Evolutionary conservation across 2,113 vertebrate genomes (phyloP).

Genomic region (Burhinus bistriatus): DNA sequence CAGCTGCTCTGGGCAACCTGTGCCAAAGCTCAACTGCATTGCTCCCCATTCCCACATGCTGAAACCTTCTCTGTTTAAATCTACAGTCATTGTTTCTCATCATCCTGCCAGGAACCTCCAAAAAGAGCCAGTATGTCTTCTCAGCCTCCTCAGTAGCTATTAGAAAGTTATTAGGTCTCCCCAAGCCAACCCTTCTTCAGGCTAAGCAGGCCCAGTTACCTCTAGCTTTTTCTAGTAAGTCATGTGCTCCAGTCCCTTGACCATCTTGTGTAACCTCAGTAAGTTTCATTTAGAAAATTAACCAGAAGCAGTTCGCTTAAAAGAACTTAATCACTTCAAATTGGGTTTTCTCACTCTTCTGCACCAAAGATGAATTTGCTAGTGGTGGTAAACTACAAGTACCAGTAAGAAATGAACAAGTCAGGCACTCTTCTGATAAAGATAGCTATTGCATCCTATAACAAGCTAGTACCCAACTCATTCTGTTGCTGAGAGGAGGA

Average conservation of each 20-base stretch:
- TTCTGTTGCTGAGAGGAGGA: background rate
- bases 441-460: background rate
- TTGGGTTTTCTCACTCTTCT: background rate
- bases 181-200: background rate
- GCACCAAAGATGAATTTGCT: background rate
- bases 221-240: background rate
- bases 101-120: background rate
- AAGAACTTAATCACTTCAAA: background rate
- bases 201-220: background rate
- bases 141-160: background rate
- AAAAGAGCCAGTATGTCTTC: background rate
- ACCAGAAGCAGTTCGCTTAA: background rate
- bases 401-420: background rate
- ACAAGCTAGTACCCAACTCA: background rate
- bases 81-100: background rate
- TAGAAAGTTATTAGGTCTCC: background rate
- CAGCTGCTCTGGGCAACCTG: background rate
- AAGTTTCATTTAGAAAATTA: background rate
- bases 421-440: background rate
- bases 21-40: background rate
- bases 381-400: background rate
- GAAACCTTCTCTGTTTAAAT: background rate
- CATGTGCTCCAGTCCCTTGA: background rate
- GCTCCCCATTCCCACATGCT: background rate
- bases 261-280: background rate